Evolutionary conservation across 1,140 invertebrate species (phyloP).

Genomic region (Drosophila tani): DNA sequence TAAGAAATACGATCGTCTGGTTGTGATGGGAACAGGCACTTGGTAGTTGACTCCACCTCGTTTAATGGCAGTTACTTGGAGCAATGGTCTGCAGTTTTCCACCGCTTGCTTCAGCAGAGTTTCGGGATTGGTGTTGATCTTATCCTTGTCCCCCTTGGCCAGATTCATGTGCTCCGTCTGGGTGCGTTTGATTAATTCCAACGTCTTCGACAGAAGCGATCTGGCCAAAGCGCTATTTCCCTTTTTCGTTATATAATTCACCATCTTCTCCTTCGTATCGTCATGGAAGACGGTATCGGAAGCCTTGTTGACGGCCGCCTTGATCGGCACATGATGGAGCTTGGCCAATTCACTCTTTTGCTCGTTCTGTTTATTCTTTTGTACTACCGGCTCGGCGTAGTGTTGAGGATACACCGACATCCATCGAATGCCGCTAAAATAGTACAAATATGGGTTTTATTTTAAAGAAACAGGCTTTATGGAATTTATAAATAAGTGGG

Average conservation of each 20-base stretch:
- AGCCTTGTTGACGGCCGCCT: constrained; percentile 88
- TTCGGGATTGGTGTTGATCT: constrained; percentile 90
- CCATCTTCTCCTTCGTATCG: constrained; percentile 90
- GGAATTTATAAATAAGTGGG: too few species aligned
- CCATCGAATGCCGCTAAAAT: constrained; percentile 41
- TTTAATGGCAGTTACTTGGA: constrained; percentile 90
- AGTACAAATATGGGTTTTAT: not conserved
- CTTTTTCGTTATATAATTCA: constrained; percentile 91
- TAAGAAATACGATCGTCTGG: constrained; percentile 89
- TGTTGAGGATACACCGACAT: constrained; percentile 79
- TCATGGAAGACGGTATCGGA: constrained; percentile 90
- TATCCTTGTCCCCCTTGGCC: constrained; percentile 87
- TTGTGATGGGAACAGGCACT: constrained; percentile 92
- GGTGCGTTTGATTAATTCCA: constrained; percentile 93
- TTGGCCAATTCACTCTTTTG: constrained; percentile 87
- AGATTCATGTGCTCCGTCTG: constrained; percentile 93
- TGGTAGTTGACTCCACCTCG: constrained; percentile 94
- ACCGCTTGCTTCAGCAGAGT: constrained; percentile 92
- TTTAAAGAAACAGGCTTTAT: not conserved
- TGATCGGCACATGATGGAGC: constrained; percentile 87
- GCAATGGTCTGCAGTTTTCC: constrained; percentile 92
- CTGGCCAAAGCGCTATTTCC: constrained; percentile 89
- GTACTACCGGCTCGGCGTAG: constrained; percentile 89
- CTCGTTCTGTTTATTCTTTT: constrained; percentile 87
- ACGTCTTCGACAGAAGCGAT: constrained; percentile 88